Percentiles rank a stretch among this genome's conserved stretches.
Conservation (phyloP, 2,113 vertebrate genomes). For the Tautogolabrus adspersus region DNA sequence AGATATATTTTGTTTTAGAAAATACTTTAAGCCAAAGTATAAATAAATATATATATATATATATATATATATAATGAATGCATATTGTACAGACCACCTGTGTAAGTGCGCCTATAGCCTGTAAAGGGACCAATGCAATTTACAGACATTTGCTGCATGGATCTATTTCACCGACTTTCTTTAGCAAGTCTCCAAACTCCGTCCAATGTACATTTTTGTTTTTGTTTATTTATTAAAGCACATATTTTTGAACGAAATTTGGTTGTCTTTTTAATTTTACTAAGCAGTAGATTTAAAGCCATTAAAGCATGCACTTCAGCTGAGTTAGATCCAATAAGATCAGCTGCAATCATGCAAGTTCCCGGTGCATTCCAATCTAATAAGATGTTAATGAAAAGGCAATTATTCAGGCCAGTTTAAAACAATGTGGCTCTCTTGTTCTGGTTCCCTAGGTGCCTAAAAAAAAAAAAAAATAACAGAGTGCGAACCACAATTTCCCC, state of each 20-base stretch:
- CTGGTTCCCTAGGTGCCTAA: neutral
- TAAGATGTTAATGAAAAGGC: neutral
- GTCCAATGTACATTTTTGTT: conserved; percentile 89
- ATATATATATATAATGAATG: conserved; percentile 57
- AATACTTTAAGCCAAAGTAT: conserved; percentile 79
- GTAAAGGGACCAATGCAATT: conserved; percentile 83
- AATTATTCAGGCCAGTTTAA: neutral
- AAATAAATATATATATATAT: conserved; percentile 25
- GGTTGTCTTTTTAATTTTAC: conserved; percentile 65
- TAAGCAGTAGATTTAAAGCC: neutral
- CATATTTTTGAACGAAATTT: conserved; percentile 85
- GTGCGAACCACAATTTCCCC: no score
- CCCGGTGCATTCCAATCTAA: neutral
- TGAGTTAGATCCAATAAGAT: neutral
- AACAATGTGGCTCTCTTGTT: neutral
- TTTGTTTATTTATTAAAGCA: conserved; percentile 96
- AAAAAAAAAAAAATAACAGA: no score
- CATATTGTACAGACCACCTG: conserved; percentile 80
- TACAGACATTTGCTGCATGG: conserved; percentile 79
- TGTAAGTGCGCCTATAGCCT: conserved; percentile 73
- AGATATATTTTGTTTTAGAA: conserved; percentile 50
- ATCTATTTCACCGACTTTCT: conserved; percentile 71
- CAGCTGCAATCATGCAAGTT: neutral
- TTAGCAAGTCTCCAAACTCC: conserved; percentile 73
- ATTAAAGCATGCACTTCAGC: neutral